A percentile compares a stretch with the other conserved stretches of the same genome.
Evolutionary conservation across 1,140 invertebrate species (phyloP).

Genomic region (Rhyzopertha dominica): DNA sequence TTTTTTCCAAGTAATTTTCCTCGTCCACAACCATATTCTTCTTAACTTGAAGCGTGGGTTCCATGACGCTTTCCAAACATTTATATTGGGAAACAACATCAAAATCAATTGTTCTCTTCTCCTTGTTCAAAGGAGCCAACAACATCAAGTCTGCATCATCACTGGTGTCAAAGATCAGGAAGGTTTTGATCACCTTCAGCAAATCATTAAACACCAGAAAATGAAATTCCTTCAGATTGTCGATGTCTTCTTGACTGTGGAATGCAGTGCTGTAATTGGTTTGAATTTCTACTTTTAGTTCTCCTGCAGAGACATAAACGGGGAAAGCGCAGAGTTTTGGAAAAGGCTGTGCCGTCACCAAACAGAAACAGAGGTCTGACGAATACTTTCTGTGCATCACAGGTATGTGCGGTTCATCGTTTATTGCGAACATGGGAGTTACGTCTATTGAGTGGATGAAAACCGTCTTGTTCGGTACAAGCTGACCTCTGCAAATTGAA

Average conservation of each 20-base stretch:
- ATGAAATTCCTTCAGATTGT: constrained; percentile 54
- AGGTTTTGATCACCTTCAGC: constrained; percentile 70
- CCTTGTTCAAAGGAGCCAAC: constrained; percentile 62
- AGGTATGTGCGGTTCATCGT: no score
- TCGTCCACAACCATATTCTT: constrained; percentile 56
- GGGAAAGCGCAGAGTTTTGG: constrained; percentile 68
- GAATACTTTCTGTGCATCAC: constrained; percentile 23
- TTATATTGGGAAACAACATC: constrained; percentile 47
- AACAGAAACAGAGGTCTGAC: constrained; percentile 48
- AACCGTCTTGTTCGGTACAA: constrained; percentile 12
- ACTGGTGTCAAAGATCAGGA: constrained; percentile 63
- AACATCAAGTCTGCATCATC: constrained; percentile 64
- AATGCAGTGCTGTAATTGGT: constrained; percentile 49
- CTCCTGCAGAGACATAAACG: constrained; percentile 77
- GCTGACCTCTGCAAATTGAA: neutral
- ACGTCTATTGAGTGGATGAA: constrained; percentile 38
- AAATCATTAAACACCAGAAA: constrained; percentile 64
- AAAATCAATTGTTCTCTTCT: constrained; percentile 58
- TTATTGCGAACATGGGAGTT: neutral
- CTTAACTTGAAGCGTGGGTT: constrained; percentile 50
- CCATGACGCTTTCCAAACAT: constrained; percentile 30
- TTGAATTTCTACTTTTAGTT: constrained; percentile 62
- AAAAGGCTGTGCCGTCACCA: constrained; percentile 55
- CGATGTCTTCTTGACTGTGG: constrained; percentile 53
- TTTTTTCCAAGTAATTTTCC: constrained; percentile 60